Evolutionary conservation across 2,797 vertebrate species (phyloP).

Genomic region (Cossypha dichroa): DNA sequence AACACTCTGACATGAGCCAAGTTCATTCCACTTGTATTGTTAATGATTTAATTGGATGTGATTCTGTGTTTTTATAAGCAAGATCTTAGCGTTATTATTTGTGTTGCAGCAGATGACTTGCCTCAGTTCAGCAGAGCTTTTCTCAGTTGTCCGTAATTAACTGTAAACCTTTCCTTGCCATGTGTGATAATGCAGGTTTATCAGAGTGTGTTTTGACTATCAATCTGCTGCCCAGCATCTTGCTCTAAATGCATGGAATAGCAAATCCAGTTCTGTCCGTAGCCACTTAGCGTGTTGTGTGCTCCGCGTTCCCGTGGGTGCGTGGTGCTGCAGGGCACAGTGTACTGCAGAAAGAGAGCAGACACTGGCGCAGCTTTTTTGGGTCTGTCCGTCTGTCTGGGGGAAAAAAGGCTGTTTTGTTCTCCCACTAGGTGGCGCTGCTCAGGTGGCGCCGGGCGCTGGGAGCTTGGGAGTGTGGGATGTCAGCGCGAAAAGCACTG

Average conservation of each 20-base stretch:
- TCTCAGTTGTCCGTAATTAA: neutral
- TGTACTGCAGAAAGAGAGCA: accelerated
- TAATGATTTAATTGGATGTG: neutral
- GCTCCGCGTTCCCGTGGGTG: neutral
- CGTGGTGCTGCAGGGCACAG: neutral
- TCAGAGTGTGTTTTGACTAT: neutral
- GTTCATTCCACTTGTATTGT: neutral
- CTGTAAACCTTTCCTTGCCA: neutral
- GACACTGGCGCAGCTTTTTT: neutral
- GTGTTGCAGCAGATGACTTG: neutral
- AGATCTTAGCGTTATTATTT: neutral
- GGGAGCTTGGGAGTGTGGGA: neutral
- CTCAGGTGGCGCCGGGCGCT: neutral
- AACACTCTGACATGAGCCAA: neutral
- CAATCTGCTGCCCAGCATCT: accelerated
- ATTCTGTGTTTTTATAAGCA: neutral
- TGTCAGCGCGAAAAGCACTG: neutral
- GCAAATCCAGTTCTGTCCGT: neutral
- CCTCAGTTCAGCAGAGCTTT: neutral
- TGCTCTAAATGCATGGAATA: neutral
- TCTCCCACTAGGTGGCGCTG: neutral
- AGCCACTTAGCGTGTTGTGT: neutral
- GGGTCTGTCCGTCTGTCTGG: accelerated
- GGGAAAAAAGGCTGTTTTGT: neutral
- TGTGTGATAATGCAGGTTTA: neutral